phyloP scores from a whole-genome alignment of 2,888 invertebrate species.

The Ophion ellenae region DNA sequence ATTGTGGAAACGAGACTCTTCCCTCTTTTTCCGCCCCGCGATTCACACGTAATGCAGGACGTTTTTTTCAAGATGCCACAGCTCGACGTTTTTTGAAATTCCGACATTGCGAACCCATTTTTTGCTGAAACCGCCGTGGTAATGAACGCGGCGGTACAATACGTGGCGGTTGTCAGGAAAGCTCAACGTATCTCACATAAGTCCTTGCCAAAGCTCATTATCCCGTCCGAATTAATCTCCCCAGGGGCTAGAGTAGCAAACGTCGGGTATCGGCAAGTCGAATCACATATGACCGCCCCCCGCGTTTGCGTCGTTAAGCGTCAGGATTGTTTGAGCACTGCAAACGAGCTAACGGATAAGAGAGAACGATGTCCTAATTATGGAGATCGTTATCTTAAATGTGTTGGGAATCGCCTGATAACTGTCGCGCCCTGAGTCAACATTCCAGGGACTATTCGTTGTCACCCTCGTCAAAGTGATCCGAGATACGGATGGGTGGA shows the following conservation, averaged over 20 bases:
- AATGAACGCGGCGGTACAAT: too few species aligned
- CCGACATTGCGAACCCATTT: too few species aligned
- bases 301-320: not conserved
- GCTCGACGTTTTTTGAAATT: too few species aligned
- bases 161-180: too few species aligned
- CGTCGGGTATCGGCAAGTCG: not conserved
- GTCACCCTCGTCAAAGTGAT: not conserved
- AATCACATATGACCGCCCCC: not conserved
- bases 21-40: too few species aligned
- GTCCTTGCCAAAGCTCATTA: too few species aligned
- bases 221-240: too few species aligned
- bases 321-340: constrained; percentile 26
- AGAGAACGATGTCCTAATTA: constrained; percentile 51
- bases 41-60: too few species aligned
- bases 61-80: too few species aligned
- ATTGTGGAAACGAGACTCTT: too few species aligned
- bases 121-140: too few species aligned
- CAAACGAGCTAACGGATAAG: constrained; percentile 35
- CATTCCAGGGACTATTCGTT: not conserved
- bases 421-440: constrained; percentile 19
- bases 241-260: not conserved
- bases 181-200: too few species aligned
- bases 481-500: constrained; percentile 5
- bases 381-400: constrained; percentile 34
- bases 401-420: constrained; percentile 14